Conservation (phyloP, 1,140 invertebrate species). For the Trichomalopsis sarcophagae region DNA sequence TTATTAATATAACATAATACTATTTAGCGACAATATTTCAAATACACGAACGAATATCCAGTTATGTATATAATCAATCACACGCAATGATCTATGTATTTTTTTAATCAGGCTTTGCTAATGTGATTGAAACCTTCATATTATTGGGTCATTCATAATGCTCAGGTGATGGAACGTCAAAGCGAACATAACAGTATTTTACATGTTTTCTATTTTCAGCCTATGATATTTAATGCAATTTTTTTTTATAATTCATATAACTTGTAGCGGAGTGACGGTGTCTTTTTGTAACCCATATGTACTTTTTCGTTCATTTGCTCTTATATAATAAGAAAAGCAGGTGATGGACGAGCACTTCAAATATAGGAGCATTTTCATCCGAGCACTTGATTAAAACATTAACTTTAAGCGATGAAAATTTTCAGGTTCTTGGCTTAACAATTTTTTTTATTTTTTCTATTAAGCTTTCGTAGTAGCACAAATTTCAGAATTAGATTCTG, state of each 20-base stretch:
- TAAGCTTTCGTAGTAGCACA: slow-evolving; percentile 37
- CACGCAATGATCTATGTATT: neutral
- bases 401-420: slow-evolving; percentile 23
- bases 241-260: slow-evolving; percentile 9
- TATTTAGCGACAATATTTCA: neutral
- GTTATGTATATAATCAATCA: slow-evolving; percentile 19
- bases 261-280: slow-evolving; percentile 4
- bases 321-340: slow-evolving; percentile 32
- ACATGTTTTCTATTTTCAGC: slow-evolving; percentile 49
- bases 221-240: slow-evolving; percentile 20
- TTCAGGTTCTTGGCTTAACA: slow-evolving; percentile 33
- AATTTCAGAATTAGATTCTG: slow-evolving; percentile 36
- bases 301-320: slow-evolving; percentile 1
- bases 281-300: slow-evolving; percentile 23
- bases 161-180: slow-evolving; percentile 51
- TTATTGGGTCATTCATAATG: slow-evolving; percentile 34
- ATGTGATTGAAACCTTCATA: slow-evolving; percentile 8
- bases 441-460: neutral
- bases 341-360: slow-evolving; percentile 49
- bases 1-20: neutral
- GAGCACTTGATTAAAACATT: slow-evolving; percentile 28
- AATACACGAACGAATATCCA: neutral
- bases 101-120: neutral
- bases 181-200: slow-evolving; percentile 12
- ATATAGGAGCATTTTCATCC: slow-evolving; percentile 10